A percentile compares a stretch with the other conserved stretches of the same genome.
phyloP scores from a whole-genome alignment of 2,888 invertebrate genomes.

The Xanthia icteritia region DNA sequence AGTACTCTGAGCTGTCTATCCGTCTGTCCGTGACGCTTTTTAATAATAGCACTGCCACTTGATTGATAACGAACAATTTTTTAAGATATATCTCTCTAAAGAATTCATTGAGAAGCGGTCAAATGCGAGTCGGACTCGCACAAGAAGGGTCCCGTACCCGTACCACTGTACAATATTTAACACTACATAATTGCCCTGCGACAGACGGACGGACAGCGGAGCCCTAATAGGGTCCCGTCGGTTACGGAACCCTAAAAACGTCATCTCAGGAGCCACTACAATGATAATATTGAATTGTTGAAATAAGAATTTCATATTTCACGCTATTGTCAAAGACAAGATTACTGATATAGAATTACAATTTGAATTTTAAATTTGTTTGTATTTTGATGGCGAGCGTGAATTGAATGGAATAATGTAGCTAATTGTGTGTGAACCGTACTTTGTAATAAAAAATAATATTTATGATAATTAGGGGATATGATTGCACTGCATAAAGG shows the following conservation, averaged over 20 bases:
- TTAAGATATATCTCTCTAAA: slow-evolving; percentile 57
- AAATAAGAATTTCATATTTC: slow-evolving; percentile 85
- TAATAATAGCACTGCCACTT: slow-evolving; percentile 60
- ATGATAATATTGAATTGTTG: slow-evolving; percentile 85
- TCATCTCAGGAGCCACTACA: slow-evolving; percentile 81
- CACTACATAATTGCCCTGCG: background rate
- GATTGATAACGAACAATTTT: slow-evolving; percentile 78
- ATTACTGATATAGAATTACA: slow-evolving; percentile 86
- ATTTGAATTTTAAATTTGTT: slow-evolving; percentile 87
- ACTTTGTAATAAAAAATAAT: slow-evolving; percentile 80
- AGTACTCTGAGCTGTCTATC: slow-evolving; percentile 72
- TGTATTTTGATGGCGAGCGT: slow-evolving; percentile 77
- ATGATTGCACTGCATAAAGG: slow-evolving; percentile 69
- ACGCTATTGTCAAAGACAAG: slow-evolving; percentile 79
- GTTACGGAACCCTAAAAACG: slow-evolving; percentile 33
- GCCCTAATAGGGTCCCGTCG: background rate
- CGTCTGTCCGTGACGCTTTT: slow-evolving; percentile 72
- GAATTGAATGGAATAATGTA: slow-evolving; percentile 84
- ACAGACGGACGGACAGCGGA: background rate
- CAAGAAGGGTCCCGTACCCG: background rate
- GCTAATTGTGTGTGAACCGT: slow-evolving; percentile 89
- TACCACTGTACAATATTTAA: background rate
- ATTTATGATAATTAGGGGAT: slow-evolving; percentile 81
- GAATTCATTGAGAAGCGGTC: slow-evolving; percentile 55
- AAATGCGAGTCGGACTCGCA: background rate